Base-by-base conservation (phyloP, 2,113 vertebrate species). In the Sturnira hondurensis region DNA sequence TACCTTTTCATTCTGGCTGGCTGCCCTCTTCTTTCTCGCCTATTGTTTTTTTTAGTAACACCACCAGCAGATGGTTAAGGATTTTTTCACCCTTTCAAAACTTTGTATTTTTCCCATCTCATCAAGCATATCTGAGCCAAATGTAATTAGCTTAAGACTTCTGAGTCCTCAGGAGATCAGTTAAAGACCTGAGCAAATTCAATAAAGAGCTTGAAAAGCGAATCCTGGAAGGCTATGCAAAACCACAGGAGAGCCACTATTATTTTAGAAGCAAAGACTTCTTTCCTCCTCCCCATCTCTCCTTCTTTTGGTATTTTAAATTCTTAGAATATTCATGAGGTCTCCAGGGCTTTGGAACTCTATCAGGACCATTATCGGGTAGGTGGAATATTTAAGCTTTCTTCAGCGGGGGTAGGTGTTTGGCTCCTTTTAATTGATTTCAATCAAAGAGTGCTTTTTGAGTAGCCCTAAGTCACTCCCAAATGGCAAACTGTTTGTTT, bases 131-230 rank as follows among this genome's bases (percentile, higher is more conserved):
- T 98, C 98, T 98, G 97, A 96, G 98, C 98, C 96, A 97, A 98
- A 97, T 97, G 98, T 99, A 99, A 99, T 99, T 99, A 99, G 98
- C 98, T 99, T 91, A 97, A 98, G 97, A 96, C 98, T 98, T 99
- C 98, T 98, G 98, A 98, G 95, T 70, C 84, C 94, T 96, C 97
- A 63, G 97, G 98, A 98, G 98, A 98, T 98, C 96, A 94, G 98
- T 98, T 98, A 98, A 99, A 98, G 97, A 98, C 97, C 98, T 97
- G 98, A 99, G 98, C 97, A 97, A 97, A 98, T 98, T 98, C 97
- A 96, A 95, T 98, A 97, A 98, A 98, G 93, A 98, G 96, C 98
- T 97, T 98, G 97, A 97, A 98, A 98, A 98, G 97, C 87, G 97
- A 97, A 98, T 97, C 97, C 96, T 98, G 97, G 98, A 98, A 99